Evolutionary conservation across 2,888 invertebrate species (phyloP).

Genomic region (Noctua janthina): DNA sequence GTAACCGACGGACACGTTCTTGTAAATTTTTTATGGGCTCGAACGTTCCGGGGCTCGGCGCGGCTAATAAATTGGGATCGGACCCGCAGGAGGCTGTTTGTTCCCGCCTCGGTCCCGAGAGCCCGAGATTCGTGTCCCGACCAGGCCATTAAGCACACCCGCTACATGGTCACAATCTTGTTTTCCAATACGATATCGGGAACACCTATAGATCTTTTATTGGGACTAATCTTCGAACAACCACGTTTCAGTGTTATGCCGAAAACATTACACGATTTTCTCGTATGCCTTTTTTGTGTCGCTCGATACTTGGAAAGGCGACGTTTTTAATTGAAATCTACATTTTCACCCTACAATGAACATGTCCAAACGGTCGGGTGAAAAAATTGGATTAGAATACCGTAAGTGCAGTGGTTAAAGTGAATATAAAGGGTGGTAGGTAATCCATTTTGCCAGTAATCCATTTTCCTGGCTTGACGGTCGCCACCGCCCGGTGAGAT

Average conservation of each 20-base stretch:
- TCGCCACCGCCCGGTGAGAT: constrained; percentile 48
- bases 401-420: constrained; percentile 41
- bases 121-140: constrained; percentile 64
- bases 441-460: constrained; percentile 60
- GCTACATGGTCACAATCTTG: constrained; percentile 72
- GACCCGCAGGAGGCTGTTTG: constrained; percentile 71
- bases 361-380: not conserved
- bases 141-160: constrained; percentile 75
- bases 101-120: constrained; percentile 68
- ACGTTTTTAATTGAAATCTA: not conserved
- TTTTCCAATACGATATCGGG: constrained; percentile 70
- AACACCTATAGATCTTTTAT: constrained; percentile 61
- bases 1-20: constrained; percentile 65
- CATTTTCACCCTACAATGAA: constrained; percentile 2
- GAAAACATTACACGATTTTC: constrained; percentile 42
- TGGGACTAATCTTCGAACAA: constrained; percentile 56
- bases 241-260: constrained; percentile 59
- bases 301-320: not conserved
- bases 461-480: constrained; percentile 58
- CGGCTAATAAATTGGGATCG: constrained; percentile 75
- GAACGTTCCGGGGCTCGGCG: constrained; percentile 57
- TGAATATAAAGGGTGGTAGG: constrained; percentile 40
- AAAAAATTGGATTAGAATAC: constrained; percentile 38
- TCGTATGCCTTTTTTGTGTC: constrained; percentile 29
- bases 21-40: constrained; percentile 74